Conservation (phyloP, 2,797 vertebrate genomes). For the Siniperca undulata region DNA sequence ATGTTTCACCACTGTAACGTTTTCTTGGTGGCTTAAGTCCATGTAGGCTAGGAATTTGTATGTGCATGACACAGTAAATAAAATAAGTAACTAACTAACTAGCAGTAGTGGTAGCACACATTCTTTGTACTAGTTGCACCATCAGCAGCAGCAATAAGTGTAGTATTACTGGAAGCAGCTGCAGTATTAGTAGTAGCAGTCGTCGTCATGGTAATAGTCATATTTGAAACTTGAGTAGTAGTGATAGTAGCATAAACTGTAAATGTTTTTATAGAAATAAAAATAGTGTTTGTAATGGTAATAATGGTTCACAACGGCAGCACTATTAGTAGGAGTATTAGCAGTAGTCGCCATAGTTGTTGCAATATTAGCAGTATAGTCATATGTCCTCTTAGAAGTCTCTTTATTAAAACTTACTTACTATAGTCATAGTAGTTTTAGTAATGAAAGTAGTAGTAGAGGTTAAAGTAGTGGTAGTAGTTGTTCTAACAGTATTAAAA, state of each 20-base stretch:
- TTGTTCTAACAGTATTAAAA: not conserved
- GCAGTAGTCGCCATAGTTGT: not conserved
- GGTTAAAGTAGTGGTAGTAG: not conserved
- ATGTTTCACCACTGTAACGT: not conserved
- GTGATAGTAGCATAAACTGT: not conserved
- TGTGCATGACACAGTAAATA: not conserved
- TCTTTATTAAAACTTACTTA: not conserved
- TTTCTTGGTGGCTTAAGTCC: not conserved
- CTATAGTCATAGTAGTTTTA: not conserved
- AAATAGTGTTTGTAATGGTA: not conserved
- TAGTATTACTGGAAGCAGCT: not conserved
- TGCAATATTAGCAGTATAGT: not conserved
- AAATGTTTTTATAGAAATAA: not conserved
- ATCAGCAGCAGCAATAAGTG: not conserved
- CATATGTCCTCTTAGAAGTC: not conserved
- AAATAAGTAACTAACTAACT: not conserved
- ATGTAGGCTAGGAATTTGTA: too few species aligned
- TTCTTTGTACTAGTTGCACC: not conserved
- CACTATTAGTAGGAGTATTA: not conserved
- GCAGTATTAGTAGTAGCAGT: not conserved
- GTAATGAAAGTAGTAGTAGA: not conserved
- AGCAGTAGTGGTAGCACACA: not conserved
- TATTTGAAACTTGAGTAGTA: not conserved
- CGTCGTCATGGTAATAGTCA: not conserved
- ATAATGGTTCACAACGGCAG: not conserved